A percentile compares a stretch with the other conserved stretches of the same genome.
These are phyloP conservation scores for Hermaeophaga mercurialis DNA, from an alignment of 2,888 invertebrate genomes.

Conservation along the genomic window DNA sequence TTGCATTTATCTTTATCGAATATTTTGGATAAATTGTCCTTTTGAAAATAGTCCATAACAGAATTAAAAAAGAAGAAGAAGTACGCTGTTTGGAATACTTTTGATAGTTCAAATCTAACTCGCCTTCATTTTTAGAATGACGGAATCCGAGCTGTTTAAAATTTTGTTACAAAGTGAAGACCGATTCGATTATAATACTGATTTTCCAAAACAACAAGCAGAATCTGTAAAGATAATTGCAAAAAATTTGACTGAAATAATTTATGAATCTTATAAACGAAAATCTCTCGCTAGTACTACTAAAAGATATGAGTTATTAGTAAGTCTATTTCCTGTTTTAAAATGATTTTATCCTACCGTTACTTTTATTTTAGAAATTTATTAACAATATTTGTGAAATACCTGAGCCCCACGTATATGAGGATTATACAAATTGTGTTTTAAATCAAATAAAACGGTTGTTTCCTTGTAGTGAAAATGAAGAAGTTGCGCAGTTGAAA, in stretches of 20 bases:
- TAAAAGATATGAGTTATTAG: conserved; percentile 39
- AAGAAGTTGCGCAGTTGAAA: conserved; percentile 11
- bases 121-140: conserved; percentile 26
- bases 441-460: conserved; percentile 18
- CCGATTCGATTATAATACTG: conserved; percentile 13
- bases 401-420: conserved; percentile 23
- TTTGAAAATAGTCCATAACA: no score
- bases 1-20: no score
- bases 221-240: conserved; percentile 34
- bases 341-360: background rate
- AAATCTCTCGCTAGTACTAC: conserved; percentile 35
- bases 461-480: conserved; percentile 9
- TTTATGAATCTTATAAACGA: conserved; percentile 38
- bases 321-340: conserved; percentile 17
- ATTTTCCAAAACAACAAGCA: conserved; percentile 37
- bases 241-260: conserved; percentile 35
- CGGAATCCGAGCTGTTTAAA: conserved; percentile 36
- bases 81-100: no score
- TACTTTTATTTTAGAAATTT: conserved; percentile 33
- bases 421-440: conserved; percentile 29
- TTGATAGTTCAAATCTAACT: no score
- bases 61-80: no score
- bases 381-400: conserved; percentile 33
- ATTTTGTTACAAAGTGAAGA: conserved; percentile 32
- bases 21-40: no score